These are phyloP conservation scores for Listrodromus nycthemerus DNA, from an alignment of 2,888 invertebrate species.

Conservation along the genomic window DNA sequence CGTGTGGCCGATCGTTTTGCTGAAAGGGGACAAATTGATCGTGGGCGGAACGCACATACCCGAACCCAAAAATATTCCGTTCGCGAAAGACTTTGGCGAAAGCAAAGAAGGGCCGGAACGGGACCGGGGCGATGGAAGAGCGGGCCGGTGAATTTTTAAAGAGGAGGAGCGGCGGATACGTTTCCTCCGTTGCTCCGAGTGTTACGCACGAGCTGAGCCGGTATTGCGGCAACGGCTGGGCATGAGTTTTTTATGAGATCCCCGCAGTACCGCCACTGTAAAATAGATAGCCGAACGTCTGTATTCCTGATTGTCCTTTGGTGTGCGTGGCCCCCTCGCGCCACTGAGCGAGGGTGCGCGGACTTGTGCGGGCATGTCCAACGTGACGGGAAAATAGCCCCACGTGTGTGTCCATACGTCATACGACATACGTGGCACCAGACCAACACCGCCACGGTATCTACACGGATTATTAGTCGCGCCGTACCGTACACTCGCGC, in stretches of 20 bases:
- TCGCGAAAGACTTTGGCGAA: slow-evolving; percentile 34
- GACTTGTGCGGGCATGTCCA: slow-evolving; percentile 44
- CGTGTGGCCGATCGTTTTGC: slow-evolving; percentile 42
- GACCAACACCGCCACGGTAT: slow-evolving; percentile 9
- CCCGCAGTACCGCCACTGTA: slow-evolving; percentile 54
- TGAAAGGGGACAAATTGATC: slow-evolving; percentile 53
- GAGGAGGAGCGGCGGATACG: slow-evolving; percentile 37
- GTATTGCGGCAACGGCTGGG: slow-evolving; percentile 63
- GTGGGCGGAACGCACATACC: slow-evolving; percentile 7
- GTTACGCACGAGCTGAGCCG: slow-evolving; percentile 56
- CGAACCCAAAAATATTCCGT: slow-evolving; percentile 49
- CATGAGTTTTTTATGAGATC: slow-evolving; percentile 67
- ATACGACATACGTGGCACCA: slow-evolving; percentile 26
- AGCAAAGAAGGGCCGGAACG: slow-evolving; percentile 52
- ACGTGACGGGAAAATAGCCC: slow-evolving; percentile 39
- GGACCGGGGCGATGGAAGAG: slow-evolving; percentile 27
- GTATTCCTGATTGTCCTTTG: slow-evolving; percentile 50
- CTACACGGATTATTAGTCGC: slow-evolving; percentile 15
- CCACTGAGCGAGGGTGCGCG: slow-evolving; percentile 9
- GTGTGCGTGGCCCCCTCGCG: slow-evolving; percentile 24
- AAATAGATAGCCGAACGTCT: slow-evolving; percentile 61
- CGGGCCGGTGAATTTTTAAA: slow-evolving; percentile 63
- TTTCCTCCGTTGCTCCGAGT: slow-evolving; percentile 62
- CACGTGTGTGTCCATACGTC: slow-evolving; percentile 51
- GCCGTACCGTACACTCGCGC: background rate